Evolutionary conservation across 1,140 invertebrate genomes (phyloP).

Genomic region (Drosophila rhopaloa): DNA sequence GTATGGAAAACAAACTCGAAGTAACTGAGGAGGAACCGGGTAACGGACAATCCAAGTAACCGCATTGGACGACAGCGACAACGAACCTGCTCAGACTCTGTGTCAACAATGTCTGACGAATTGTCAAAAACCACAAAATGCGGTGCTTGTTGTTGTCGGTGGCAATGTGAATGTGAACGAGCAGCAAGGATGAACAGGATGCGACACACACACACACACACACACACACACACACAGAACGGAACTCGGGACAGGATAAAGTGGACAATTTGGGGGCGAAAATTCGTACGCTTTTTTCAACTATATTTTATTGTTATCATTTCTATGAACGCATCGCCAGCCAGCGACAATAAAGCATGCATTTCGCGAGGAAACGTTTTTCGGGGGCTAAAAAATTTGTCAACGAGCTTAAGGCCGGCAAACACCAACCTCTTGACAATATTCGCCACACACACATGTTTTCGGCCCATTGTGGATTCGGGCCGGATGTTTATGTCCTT

Average conservation of each 20-base stretch:
- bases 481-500: slow-evolving; percentile 11
- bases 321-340: slow-evolving; percentile 40
- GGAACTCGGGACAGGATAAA: slow-evolving; percentile 46
- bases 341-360: slow-evolving; percentile 22
- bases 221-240: background rate
- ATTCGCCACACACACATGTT: slow-evolving; percentile 10
- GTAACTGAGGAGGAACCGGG: slow-evolving; percentile 24
- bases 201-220: slow-evolving; percentile 1
- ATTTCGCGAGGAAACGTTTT: slow-evolving; percentile 25
- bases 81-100: slow-evolving; percentile 57
- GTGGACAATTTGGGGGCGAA: slow-evolving; percentile 63
- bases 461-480: slow-evolving; percentile 7
- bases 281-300: slow-evolving; percentile 50
- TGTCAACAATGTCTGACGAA: slow-evolving; percentile 74
- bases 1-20: slow-evolving; percentile 11
- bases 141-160: slow-evolving; percentile 28
- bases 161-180: slow-evolving; percentile 48
- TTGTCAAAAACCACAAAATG: slow-evolving; percentile 68
- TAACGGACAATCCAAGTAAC: slow-evolving; percentile 42
- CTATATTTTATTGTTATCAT: slow-evolving; percentile 72
- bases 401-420: slow-evolving; percentile 42
- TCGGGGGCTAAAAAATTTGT: slow-evolving; percentile 19
- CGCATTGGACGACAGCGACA: slow-evolving; percentile 31
- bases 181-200: slow-evolving; percentile 22
- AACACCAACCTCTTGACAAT: slow-evolving; percentile 26